Base-by-base conservation (phyloP, 2,113 vertebrate genomes). In the Fukomys damarensis region DNA sequence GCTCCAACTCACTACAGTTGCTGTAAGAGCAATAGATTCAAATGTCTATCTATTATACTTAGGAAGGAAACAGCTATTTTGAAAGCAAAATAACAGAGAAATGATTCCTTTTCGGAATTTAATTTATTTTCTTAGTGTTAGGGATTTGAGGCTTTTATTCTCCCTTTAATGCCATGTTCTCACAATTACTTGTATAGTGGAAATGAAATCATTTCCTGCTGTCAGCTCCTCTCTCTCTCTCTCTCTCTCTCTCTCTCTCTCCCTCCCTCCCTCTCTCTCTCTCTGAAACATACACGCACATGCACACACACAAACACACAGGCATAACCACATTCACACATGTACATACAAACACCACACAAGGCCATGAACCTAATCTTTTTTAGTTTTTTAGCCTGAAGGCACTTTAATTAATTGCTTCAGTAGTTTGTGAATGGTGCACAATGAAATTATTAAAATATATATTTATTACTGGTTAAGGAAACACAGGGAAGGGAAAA, bases 241-340 rank as follows among this genome's bases (percentile, higher is more conserved):
- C 56, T 19, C 56, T 19, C 56, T 19, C 56, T 56, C 54, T 56
- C 54, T 56, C 54, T 56, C 54, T 56, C 54, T 56, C 54, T 56
- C 54, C 14, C 54, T 56, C 54, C 14, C 54, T 56, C 54, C 14
- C 54, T 56, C 54, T 56, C 54, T 56, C 46, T 49, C 46, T 49
- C 46, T 49, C 46, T n/a, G n/a, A n/a, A n/a, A n/a, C n/a, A n/a
- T n/a, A n/a, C n/a, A n/a, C 43, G 43, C 9, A 7, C 17, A 24
- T 7, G 3, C 10, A 28, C 54, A 19, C 35, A n/a, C n/a, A 38
- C 72, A 0, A 16, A 26, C 63, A 76, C 68, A 46, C 66, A 56
- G 0, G 3, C 5, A 38, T 32, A 6, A 2, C 0, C 61, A 0
- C 10, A 14, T 61, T 85, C 86, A 54, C n/a, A 32, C 0, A 2